Base-by-base conservation (phyloP, 2,113 vertebrate species). In the Charadrius vociferus region DNA sequence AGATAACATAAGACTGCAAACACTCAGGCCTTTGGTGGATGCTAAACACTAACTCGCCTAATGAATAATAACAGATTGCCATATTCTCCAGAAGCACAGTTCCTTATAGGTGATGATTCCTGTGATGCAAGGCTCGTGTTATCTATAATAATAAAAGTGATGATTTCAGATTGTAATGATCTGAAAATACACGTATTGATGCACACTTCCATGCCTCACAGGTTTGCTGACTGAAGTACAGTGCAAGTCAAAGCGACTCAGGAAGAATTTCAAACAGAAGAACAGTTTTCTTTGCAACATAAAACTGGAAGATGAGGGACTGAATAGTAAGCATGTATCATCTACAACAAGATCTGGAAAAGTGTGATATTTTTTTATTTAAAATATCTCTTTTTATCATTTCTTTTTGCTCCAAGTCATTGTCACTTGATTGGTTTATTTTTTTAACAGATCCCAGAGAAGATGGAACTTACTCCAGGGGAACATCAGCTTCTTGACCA, bases 191-290 rank as follows among this genome's bases (percentile, higher is more conserved):
- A 49, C 4, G 3, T 75, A 80, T 7, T 97, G 58, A 96, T 71
- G 55, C 58, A n/a, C 19, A 39, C 27, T 78, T 70, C 37, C 41
- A 32, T 81, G 50, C 93, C 39, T 93, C 30, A 10, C 90, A 99
- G 99, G 99, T 96, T 98, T 99, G 93, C 97, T 99, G 95, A 99
- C 99, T 21, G 99, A 99, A 98, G 99, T 99, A 55, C 99, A 99
- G 93, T 99, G 99, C 95, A 99, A 99, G 87, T 99, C 99, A 86
- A 99, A 99, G 95, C 98, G 99, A 49, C 98, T 99, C 87, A 97
- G 98, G 95, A 99, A 99, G 98, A 99, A 99, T 84, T 97, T 98
- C 53, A 99, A 99, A 94, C 98, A 98, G 94, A 98, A 97, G 83
- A 98, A 87, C 92, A 94, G 92, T 65, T 97, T 98, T 41, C 88